phyloP scores from a whole-genome alignment of 2,888 invertebrate species.

The Troglohyphantes excavatus region DNA sequence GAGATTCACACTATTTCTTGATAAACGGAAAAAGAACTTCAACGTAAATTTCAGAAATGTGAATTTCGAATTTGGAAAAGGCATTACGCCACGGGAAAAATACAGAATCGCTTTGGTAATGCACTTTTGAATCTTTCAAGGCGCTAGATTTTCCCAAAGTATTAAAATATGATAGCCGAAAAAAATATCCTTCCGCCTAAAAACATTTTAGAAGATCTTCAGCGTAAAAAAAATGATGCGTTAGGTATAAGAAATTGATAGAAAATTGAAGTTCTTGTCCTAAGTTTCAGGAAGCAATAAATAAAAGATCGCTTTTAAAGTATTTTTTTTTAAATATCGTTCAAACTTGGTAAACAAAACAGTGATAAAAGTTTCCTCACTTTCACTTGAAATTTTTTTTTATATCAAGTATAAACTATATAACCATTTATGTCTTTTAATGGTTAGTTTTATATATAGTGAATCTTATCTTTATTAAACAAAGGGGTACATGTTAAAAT shows the following conservation, averaged over 20 bases:
- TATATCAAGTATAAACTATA: too few species aligned
- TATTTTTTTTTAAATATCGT: background rate
- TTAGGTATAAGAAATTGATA: background rate
- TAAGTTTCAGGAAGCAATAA: background rate
- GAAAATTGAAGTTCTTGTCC: background rate
- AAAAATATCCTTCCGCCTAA: background rate
- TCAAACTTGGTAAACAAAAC: background rate
- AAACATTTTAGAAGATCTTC: background rate
- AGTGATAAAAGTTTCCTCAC: background rate
- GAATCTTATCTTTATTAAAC: too few species aligned
- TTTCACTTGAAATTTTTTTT: too few species aligned
- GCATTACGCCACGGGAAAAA: too few species aligned
- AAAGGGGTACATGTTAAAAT: too few species aligned
- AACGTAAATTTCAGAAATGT: too few species aligned
- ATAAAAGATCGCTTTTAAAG: background rate
- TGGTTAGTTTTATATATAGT: too few species aligned
- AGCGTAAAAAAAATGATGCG: background rate
- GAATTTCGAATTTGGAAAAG: too few species aligned
- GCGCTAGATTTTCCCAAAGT: background rate
- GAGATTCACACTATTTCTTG: too few species aligned
- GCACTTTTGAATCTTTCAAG: background rate
- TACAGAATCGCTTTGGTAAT: background rate
- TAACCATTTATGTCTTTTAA: too few species aligned
- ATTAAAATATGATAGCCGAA: background rate
- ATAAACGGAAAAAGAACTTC: too few species aligned